Percentiles rank a stretch among this genome's conserved stretches.
Conservation (phyloP, 2,888 invertebrate species). For the Sussaba pulchella region DNA sequence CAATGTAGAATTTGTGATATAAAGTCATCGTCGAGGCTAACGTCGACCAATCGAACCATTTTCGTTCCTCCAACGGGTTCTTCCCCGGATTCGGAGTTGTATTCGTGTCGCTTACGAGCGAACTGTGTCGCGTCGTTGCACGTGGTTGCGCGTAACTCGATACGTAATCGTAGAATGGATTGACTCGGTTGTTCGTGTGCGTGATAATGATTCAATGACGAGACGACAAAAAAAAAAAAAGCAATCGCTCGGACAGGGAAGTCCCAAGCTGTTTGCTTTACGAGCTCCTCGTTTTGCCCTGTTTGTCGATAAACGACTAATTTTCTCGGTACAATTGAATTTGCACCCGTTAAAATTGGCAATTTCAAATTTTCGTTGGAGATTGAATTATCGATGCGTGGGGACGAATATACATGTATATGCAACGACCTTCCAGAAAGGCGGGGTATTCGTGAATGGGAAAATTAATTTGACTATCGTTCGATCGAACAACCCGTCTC, state of each 20-base stretch:
- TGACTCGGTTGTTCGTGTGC: slow-evolving; percentile 32
- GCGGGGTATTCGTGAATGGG: neutral
- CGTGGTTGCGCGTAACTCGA: slow-evolving; percentile 20
- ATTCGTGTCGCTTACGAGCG: neutral
- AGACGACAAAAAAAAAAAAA: slow-evolving; percentile 31
- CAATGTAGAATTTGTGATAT: slow-evolving; percentile 40
- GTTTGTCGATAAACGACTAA: neutral
- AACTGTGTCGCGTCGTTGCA: slow-evolving; percentile 28
- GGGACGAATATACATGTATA: too few species aligned
- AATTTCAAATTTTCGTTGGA: slow-evolving; percentile 4
- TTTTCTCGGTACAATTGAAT: neutral
- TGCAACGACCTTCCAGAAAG: neutral
- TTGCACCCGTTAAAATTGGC: neutral
- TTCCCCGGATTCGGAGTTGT: slow-evolving; percentile 41
- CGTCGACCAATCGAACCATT: slow-evolving; percentile 42
- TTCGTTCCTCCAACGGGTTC: slow-evolving; percentile 32
- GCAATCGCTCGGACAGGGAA: slow-evolving; percentile 37
- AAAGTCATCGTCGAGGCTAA: slow-evolving; percentile 21
- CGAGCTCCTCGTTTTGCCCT: neutral
- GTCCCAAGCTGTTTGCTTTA: slow-evolving; percentile 16
- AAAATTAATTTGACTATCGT: neutral
- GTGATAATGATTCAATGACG: slow-evolving; percentile 56
- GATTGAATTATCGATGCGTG: slow-evolving; percentile 6
- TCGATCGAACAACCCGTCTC: slow-evolving; percentile 47
- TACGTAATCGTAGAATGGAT: slow-evolving; percentile 50